Conservation (phyloP, 2,113 vertebrate genomes). For the Clinocottus analis region DNA sequence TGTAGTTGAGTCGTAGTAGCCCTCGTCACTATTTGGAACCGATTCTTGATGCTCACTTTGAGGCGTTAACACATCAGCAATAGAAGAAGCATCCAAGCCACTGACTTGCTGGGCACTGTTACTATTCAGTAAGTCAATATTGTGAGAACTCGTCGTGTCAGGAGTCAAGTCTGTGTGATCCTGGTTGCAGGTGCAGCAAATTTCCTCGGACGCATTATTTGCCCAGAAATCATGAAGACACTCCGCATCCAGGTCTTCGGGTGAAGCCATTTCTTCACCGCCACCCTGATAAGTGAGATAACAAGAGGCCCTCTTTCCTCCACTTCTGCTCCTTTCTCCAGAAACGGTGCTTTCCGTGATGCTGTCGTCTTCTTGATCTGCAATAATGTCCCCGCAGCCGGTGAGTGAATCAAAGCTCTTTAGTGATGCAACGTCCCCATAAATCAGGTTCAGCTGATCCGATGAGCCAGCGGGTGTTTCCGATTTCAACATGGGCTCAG, state of each 20-base stretch:
- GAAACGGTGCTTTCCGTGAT: constrained; percentile 90
- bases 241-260: constrained; percentile 88
- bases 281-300: constrained; percentile 97
- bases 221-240: constrained; percentile 88
- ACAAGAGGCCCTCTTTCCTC: constrained; percentile 92
- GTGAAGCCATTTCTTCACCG: constrained; percentile 97
- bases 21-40: constrained; percentile 95
- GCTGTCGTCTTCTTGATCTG: constrained; percentile 94
- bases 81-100: constrained; percentile 62
- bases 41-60: constrained; percentile 97
- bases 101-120: constrained; percentile 73
- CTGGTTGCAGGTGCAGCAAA: constrained; percentile 76
- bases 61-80: constrained; percentile 87
- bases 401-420: constrained; percentile 98
- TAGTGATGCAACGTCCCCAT: constrained; percentile 92
- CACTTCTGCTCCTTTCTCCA: constrained; percentile 88
- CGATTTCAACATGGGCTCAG: constrained; percentile 58
- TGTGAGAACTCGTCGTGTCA: constrained; percentile 71
- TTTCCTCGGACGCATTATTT: constrained; percentile 74
- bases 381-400: constrained; percentile 96
- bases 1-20: constrained; percentile 96
- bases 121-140: constrained; percentile 69
- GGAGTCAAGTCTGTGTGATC: constrained; percentile 62
- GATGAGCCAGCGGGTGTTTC: constrained; percentile 78
- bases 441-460: constrained; percentile 89